Base-by-base conservation (phyloP, 2,797 vertebrate species). In the Discoglossus pictus region DNA sequence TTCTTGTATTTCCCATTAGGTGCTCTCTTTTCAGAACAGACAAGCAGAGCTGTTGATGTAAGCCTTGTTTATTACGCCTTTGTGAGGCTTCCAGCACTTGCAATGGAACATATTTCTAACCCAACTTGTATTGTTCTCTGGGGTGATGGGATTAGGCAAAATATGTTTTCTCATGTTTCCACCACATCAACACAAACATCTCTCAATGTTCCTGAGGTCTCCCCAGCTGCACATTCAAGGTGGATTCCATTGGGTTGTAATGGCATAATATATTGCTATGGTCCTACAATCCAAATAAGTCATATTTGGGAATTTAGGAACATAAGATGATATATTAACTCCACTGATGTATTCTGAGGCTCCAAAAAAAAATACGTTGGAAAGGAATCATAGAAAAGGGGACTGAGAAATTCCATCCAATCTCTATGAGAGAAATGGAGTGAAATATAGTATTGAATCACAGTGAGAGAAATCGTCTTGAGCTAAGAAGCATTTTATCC, bases 81-180 rank as follows among this genome's bases (percentile, higher is more conserved):
- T 76, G 77, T 76, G 72, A 4, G 72, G 75, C 77, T 84, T 85
- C 76, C 76, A 84, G 72, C 78, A 79, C 77, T 76, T 80, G 72
- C 77, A 82, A 72, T 80, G 79, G 81, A 82, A 83, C 78, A 79
- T 78, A 80, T 76, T 84, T 84, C 75, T 82, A 83, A 83, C 73
- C 62, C 35, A 79, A 84, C 74, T 53, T 75, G 58, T 76, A 74
- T 74, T 81, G 80, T 83, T 75, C 79, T 82, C 77, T 74, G 44
- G 81, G 75, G 78, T 61, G 74, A 81, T 73, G 56, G 56, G 65
- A 68, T 82, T 83, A 83, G 78, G 83, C 74, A 84, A 83, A 84
- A 81, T 79, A 79, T 78, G 74, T 81, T 83, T 86, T 84, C 79
- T 80, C 74, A 75, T 80, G 74, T 80, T 86, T 83, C 80, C 65